Base-by-base conservation (phyloP, 64 coral and sea anemone species). In the Actinia tenebrosa region DNA sequence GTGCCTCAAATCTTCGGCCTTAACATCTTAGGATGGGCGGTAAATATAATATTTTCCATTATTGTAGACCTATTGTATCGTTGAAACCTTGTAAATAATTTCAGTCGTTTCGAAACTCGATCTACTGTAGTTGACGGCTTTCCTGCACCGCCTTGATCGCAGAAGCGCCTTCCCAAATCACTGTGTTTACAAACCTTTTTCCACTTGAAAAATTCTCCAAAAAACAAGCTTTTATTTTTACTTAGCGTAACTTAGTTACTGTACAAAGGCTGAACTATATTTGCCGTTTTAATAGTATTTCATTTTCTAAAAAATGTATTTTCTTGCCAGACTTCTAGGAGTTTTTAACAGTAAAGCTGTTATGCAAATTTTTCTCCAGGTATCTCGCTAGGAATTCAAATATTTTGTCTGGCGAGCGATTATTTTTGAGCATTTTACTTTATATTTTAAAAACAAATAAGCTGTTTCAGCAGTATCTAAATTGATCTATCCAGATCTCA, bases 11-110 rank as follows among this genome's bases (percentile, higher is more conserved):
- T 83, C 62, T 89, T 98, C 23, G 96, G 90, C 26, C 87, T 98
- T 45, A 98, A 98, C 89, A 88, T 88, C 75, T 54, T 94, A 14
- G 90, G 93, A 71, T 98, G 96, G 96, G 80, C 92, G 90, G 96
- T 98, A 86, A 90, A 69, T 53, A 43, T 84, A 85, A 20, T 9
- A 14, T 42, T 42, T 42, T 75, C 11, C 13, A 30, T 75, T 42
- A 27, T 42, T 15, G 5, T 23, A 30, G 69, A 42, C 8, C 42
- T 14, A 9, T 75, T 14, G 25, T 75, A 27, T 75, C 11, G n/a
- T 75, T 14, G n/a, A n/a, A 14, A 75, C n/a, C 25, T 26, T 75
- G 69, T 75, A 13, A 14, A 42, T 30, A 75, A 13, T 30, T 42
- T 26, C 20, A 30, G 1, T 30, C 25, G 69, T 42, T 9, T 30